These are phyloP conservation scores for Eupleurogrammus muticus DNA, from an alignment of 2,797 vertebrate species.

Conservation along the genomic window DNA sequence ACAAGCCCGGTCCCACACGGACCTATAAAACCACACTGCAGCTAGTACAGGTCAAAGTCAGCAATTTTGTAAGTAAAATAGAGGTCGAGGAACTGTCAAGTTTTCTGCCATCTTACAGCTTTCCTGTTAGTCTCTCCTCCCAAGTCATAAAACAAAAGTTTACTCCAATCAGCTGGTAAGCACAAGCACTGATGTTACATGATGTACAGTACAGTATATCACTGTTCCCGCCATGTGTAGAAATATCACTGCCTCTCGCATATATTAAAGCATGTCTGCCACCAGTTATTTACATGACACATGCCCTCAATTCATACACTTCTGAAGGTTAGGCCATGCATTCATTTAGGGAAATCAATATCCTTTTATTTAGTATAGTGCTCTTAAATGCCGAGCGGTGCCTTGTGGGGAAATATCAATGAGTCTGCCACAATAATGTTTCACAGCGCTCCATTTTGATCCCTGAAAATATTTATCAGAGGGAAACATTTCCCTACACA, in stretches of 20 bases:
- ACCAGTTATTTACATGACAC: constrained; percentile 52
- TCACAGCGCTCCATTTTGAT: constrained; percentile 60
- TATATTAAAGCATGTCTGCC: constrained; percentile 44
- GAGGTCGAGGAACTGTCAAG: constrained; percentile 64
- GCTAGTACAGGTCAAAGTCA: constrained; percentile 73
- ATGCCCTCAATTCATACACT: constrained; percentile 52
- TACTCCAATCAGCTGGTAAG: constrained; percentile 28
- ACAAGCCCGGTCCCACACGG: constrained; percentile 63
- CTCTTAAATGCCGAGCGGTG: constrained; percentile 67
- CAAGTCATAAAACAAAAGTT: constrained; percentile 62
- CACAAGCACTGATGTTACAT: constrained; percentile 8
- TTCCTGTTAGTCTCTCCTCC: constrained; percentile 52
- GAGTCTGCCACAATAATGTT: constrained; percentile 54
- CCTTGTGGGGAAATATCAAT: constrained; percentile 64
- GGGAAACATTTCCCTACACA: constrained; percentile 58
- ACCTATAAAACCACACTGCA: constrained; percentile 71
- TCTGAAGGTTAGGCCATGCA: constrained; percentile 64
- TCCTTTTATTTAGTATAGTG: constrained; percentile 71
- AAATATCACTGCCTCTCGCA: constrained; percentile 4
- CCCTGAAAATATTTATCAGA: constrained; percentile 66
- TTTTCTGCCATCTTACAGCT: constrained; percentile 59
- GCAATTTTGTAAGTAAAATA: constrained; percentile 77
- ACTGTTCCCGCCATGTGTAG: constrained; percentile 4
- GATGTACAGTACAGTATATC: constrained; percentile 24
- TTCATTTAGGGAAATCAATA: constrained; percentile 71